Percentiles rank a stretch among this genome's conserved stretches.
These are phyloP conservation scores for Megamerina dolium DNA, from an alignment of 2,888 invertebrate genomes.

Conservation along the genomic window DNA sequence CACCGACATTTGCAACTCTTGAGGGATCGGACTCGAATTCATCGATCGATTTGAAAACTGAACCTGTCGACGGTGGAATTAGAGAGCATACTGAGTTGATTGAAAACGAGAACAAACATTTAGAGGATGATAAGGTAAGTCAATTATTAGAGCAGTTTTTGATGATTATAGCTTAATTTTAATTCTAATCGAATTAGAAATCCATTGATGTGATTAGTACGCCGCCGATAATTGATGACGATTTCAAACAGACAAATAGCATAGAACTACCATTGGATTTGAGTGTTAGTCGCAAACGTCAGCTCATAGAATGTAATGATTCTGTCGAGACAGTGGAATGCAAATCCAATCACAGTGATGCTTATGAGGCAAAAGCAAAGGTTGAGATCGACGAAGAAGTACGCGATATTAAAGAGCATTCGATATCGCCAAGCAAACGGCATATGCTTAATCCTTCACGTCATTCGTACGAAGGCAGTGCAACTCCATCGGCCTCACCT, in stretches of 20 bases:
- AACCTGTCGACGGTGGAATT: slow-evolving; percentile 15
- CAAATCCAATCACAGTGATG: slow-evolving; percentile 3
- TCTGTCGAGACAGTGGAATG: not conserved
- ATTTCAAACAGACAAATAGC: slow-evolving; percentile 1
- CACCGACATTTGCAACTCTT: no score
- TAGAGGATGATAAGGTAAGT: slow-evolving; percentile 44
- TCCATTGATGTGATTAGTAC: slow-evolving; percentile 44
- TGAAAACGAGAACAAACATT: slow-evolving; percentile 20
- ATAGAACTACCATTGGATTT: slow-evolving; percentile 70
- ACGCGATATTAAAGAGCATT: slow-evolving; percentile 50
- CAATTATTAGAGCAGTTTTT: not conserved
- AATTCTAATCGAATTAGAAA: slow-evolving; percentile 30
- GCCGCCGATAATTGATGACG: slow-evolving; percentile 29
- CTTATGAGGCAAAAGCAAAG: not conserved
- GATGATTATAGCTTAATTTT: not conserved
- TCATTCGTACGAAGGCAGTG: slow-evolving; percentile 25
- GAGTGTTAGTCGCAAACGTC: slow-evolving; percentile 57
- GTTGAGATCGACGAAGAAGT: not conserved
- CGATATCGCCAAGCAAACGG: no score
- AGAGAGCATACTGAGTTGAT: slow-evolving; percentile 24
- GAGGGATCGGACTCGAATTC: slow-evolving; percentile 13
- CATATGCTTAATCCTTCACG: slow-evolving; percentile 21
- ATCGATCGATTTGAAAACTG: slow-evolving; percentile 21
- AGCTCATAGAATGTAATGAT: slow-evolving; percentile 28
- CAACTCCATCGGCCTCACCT: slow-evolving; percentile 42